phyloP scores from a whole-genome alignment of 2,888 invertebrate genomes.

The Xestia sexstrigata region DNA sequence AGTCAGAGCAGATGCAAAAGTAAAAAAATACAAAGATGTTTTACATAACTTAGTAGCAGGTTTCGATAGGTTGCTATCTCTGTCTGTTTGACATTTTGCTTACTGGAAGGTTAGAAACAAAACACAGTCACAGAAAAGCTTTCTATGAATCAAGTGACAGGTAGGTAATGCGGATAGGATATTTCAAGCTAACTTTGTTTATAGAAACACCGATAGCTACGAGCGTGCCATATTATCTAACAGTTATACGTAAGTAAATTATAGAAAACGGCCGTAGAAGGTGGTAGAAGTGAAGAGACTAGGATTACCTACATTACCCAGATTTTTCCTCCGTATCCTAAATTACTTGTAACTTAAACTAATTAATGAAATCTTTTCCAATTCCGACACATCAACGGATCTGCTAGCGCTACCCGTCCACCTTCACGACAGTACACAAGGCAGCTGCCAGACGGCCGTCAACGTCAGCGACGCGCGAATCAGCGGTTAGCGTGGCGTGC shows the following conservation, averaged over 20 bases:
- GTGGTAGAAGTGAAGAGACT: not conserved
- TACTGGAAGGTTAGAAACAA: no score
- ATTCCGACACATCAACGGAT: not conserved
- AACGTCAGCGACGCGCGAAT: conserved; percentile 80
- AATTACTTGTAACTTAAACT: not conserved
- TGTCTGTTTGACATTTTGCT: no score
- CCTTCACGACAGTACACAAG: conserved; percentile 73
- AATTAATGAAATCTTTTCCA: not conserved
- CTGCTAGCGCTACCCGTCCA: conserved; percentile 55
- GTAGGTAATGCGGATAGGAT: no score
- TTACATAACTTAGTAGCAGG: no score
- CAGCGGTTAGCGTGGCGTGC: conserved; percentile 74
- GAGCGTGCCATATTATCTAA: no score
- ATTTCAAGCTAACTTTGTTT: no score
- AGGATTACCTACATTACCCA: not conserved
- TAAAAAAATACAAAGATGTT: not conserved
- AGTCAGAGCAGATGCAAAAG: not conserved
- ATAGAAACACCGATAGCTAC: no score
- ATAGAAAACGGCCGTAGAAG: no score
- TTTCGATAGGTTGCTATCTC: no score
- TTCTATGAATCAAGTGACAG: no score
- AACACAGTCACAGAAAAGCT: no score
- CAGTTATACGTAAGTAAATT: no score
- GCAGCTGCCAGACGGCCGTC: conserved; percentile 81
- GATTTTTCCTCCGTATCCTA: not conserved